Percentiles rank a stretch among this genome's conserved stretches.
Evolutionary conservation across 2,888 invertebrate species (phyloP).

Genomic region (Dryobota labecula): DNA sequence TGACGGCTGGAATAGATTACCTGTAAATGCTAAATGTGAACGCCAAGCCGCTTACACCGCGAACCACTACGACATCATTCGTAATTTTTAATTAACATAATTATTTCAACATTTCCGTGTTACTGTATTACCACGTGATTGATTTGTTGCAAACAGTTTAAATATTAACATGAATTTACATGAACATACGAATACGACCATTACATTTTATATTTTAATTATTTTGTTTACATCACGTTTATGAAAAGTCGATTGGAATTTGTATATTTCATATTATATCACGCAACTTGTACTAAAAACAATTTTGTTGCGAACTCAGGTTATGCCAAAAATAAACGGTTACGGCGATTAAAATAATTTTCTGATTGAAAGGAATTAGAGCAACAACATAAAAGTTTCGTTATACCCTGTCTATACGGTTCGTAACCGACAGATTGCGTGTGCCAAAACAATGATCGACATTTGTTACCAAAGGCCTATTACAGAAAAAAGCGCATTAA

Average conservation of each 20-base stretch:
- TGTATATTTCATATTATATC: conserved; percentile 30
- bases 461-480: conserved; percentile 78
- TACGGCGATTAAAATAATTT: conserved; percentile 68
- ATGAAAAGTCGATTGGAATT: conserved; percentile 30
- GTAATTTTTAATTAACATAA: conserved; percentile 54
- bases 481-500: conserved; percentile 78
- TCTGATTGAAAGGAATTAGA: conserved; percentile 75
- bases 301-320: conserved; percentile 33
- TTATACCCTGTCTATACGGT: conserved; percentile 69
- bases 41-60: conserved; percentile 22
- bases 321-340: conserved; percentile 47
- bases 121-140: conserved; percentile 34
- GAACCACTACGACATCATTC: conserved; percentile 41
- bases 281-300: conserved; percentile 32
- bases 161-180: conserved; percentile 41
- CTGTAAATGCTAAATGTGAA: conserved; percentile 35
- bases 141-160: conserved; percentile 46
- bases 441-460: conserved; percentile 83
- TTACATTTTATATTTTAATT: conserved; percentile 25
- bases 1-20: conserved; percentile 46
- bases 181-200: conserved; percentile 24
- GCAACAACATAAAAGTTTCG: conserved; percentile 73
- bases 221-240: conserved; percentile 40
- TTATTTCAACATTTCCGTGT: conserved; percentile 52
- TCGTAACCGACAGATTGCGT: conserved; percentile 82